phyloP scores from a whole-genome alignment of 2,797 vertebrate species.

The Phylloscopus collybita region DNA sequence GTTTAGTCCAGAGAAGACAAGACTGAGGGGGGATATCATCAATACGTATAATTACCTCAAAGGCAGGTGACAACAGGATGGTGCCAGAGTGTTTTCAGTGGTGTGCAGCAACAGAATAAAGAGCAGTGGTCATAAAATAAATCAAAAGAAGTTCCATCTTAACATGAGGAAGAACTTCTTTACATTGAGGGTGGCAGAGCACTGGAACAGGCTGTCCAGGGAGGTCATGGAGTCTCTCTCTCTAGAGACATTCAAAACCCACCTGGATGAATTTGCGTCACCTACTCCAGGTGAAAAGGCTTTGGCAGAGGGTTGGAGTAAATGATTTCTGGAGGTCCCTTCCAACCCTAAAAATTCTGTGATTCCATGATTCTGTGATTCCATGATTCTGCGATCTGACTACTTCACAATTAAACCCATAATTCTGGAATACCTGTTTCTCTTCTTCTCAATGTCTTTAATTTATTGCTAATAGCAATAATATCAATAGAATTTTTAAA shows the following conservation, averaged over 20 bases:
- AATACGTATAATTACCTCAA: background rate
- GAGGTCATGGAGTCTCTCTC: accelerated
- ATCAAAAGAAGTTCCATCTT: background rate
- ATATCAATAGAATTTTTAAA: background rate
- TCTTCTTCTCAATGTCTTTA: background rate
- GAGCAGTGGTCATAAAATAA: background rate
- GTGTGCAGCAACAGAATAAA: accelerated
- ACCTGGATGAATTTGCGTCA: background rate
- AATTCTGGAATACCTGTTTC: background rate
- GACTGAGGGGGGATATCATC: background rate
- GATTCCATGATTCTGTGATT: background rate
- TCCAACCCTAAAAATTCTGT: background rate
- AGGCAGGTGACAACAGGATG: background rate
- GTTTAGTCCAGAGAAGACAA: background rate
- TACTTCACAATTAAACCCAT: background rate
- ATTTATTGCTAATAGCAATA: background rate
- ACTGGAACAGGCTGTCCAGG: too few species aligned
- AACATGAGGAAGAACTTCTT: background rate
- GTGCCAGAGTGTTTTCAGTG: background rate
- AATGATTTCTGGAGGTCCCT: background rate
- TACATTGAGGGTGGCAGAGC: background rate
- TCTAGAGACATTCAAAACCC: background rate
- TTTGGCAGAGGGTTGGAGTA: background rate
- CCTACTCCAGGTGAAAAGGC: background rate
- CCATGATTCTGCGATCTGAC: background rate